phyloP scores from a whole-genome alignment of 2,888 invertebrate species.

The Thymelicus sylvestris region DNA sequence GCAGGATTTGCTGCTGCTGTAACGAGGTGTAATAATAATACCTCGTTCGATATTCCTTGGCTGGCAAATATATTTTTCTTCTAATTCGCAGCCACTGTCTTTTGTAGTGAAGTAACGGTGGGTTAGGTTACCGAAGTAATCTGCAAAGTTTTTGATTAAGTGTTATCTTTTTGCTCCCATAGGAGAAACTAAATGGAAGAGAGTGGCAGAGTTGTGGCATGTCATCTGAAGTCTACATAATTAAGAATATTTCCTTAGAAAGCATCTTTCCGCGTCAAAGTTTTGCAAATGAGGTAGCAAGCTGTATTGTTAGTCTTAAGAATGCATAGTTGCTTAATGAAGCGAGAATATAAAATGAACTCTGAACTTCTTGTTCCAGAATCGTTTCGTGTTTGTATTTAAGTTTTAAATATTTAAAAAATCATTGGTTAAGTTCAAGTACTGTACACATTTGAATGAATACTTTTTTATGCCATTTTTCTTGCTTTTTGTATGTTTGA shows the following conservation, averaged over 20 bases:
- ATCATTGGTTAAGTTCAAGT: background rate
- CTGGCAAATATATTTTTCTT: too few species aligned
- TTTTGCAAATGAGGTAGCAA: constrained; percentile 30
- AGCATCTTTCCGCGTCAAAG: constrained; percentile 21
- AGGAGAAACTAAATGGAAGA: constrained; percentile 8
- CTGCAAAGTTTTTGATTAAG: too few species aligned
- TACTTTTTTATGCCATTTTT: too few species aligned
- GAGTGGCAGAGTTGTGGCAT: constrained; percentile 13
- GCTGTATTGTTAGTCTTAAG: constrained; percentile 26
- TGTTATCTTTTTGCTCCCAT: too few species aligned
- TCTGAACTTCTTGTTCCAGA: constrained; percentile 18
- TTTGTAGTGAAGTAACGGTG: too few species aligned
- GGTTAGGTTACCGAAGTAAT: too few species aligned
- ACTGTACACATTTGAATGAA: too few species aligned
- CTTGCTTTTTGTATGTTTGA: too few species aligned
- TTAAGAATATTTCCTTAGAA: constrained; percentile 30
- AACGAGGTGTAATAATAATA: too few species aligned
- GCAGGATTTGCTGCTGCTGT: too few species aligned
- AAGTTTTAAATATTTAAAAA: background rate
- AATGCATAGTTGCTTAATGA: constrained; percentile 36
- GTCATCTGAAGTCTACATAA: constrained; percentile 31
- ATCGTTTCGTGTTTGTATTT: background rate
- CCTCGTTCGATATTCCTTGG: too few species aligned
- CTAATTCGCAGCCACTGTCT: too few species aligned
- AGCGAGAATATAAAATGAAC: constrained; percentile 30